phyloP scores from a whole-genome alignment of 2,113 vertebrate genomes.

The Labeo catla region DNA sequence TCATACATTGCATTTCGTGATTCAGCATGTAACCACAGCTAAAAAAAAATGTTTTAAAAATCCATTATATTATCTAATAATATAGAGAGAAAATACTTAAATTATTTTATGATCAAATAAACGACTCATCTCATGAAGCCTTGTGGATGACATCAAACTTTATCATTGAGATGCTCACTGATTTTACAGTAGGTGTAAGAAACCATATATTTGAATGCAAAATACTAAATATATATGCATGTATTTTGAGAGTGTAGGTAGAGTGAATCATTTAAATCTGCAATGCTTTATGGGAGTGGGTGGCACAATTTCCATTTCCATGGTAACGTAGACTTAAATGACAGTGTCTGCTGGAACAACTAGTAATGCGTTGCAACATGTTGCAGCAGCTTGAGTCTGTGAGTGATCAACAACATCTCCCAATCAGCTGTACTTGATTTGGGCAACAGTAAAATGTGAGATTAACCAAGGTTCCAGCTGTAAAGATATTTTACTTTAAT shows the following conservation, averaged over 20 bases:
- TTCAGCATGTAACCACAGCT: conserved; percentile 3
- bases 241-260: background rate
- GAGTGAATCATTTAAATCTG: background rate
- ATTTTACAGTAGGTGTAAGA: background rate
- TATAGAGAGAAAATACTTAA: background rate
- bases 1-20: background rate
- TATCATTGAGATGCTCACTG: background rate
- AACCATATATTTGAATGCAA: too few relatives aligned
- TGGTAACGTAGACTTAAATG: background rate
- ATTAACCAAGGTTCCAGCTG: background rate
- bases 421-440: background rate
- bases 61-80: background rate
- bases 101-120: background rate
- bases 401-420: background rate
- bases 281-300: background rate
- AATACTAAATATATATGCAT: background rate
- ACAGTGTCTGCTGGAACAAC: background rate
- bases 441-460: background rate
- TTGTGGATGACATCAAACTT: background rate
- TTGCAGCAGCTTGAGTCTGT: background rate
- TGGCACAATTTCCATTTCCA: background rate
- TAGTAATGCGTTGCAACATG: background rate
- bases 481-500: background rate
- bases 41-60: background rate
- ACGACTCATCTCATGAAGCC: background rate